phyloP scores from a whole-genome alignment of 2,113 vertebrate genomes.

The Albula goreensis region DNA sequence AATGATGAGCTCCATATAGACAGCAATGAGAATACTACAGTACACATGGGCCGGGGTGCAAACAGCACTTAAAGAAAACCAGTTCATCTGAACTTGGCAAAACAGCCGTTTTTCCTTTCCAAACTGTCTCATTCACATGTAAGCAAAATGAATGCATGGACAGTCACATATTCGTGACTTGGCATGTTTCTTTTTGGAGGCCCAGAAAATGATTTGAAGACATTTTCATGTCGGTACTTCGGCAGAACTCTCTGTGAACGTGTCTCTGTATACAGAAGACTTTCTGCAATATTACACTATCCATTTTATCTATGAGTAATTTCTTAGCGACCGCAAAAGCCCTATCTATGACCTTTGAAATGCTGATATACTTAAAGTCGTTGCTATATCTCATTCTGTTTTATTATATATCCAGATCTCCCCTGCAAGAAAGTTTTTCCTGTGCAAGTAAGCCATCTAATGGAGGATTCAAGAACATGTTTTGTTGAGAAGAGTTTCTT shows the following conservation, averaged over 20 bases:
- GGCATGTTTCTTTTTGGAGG: no score
- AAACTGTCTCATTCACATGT: no score
- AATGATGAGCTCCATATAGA: neutral
- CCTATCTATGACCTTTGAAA: constrained; percentile 1
- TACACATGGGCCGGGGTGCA: neutral
- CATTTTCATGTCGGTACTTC: no score
- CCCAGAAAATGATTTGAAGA: no score
- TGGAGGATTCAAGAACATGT: constrained; percentile 12
- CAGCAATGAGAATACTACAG: neutral
- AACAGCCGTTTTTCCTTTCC: no score
- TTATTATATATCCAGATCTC: neutral
- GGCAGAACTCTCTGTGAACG: neutral
- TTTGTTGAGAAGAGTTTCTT: neutral
- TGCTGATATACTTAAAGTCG: no score
- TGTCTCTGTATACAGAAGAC: neutral
- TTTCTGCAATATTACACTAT: neutral
- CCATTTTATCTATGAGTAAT: neutral
- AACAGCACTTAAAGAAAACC: no score
- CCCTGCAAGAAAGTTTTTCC: neutral
- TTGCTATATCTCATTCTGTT: neutral
- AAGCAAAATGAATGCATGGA: no score
- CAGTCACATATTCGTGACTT: neutral
- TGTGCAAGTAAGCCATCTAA: constrained; percentile 22
- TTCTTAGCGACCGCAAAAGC: neutral
- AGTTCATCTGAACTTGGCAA: no score